Conservation (phyloP, 2,113 vertebrate species). For the Dolichallabes microphthalmus region DNA sequence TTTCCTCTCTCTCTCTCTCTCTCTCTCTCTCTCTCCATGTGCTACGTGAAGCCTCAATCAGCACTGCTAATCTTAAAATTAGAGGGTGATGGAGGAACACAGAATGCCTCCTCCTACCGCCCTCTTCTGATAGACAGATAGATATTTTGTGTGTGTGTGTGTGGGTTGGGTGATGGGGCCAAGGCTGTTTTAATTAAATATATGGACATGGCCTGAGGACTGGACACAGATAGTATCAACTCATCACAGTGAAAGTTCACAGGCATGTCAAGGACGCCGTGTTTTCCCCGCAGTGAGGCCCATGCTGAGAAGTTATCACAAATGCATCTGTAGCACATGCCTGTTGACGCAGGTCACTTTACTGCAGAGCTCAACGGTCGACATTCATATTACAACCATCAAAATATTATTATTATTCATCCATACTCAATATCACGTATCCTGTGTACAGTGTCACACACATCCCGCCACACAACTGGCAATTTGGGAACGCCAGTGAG, state of each 20-base stretch:
- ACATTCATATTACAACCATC: not conserved
- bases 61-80: slow-evolving; percentile 76
- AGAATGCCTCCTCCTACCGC: slow-evolving; percentile 58
- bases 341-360: slow-evolving; percentile 1
- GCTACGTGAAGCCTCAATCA: slow-evolving; percentile 28
- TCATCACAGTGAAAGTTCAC: slow-evolving; percentile 76
- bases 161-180: slow-evolving; percentile 65
- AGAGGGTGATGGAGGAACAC: slow-evolving; percentile 54
- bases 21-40: not conserved
- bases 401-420: too few species aligned
- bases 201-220: slow-evolving; percentile 74
- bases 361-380: not conserved
- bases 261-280: slow-evolving; percentile 86
- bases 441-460: too few species aligned
- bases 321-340: not conserved
- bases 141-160: not conserved
- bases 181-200: slow-evolving; percentile 80
- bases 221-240: slow-evolving; percentile 83
- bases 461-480: too few species aligned
- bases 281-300: slow-evolving; percentile 58
- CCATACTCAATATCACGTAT: too few species aligned
- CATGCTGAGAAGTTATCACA: slow-evolving; percentile 20
- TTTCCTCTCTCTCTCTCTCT: not conserved
- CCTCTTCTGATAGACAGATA: slow-evolving; percentile 36
- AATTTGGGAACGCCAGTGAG: too few species aligned